phyloP scores from a whole-genome alignment of 2,888 invertebrate genomes.

The Phyllotreta cruciferae region DNA sequence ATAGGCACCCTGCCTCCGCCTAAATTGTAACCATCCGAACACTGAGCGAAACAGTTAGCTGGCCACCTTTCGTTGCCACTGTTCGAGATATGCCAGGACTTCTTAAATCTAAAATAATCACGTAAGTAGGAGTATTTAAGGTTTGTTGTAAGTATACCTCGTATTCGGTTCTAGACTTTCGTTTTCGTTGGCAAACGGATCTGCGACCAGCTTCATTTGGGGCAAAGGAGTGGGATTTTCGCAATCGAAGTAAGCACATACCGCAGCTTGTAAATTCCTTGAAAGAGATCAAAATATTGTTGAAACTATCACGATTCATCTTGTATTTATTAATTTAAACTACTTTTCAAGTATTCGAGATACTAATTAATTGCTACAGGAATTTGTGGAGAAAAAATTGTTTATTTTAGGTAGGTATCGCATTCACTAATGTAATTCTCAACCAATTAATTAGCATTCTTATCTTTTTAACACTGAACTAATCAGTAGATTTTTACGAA shows the following conservation, averaged over 20 bases:
- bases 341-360: too few relatives aligned
- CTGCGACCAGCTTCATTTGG: conserved; percentile 76
- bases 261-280: conserved; percentile 97
- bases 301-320: conserved; percentile 8
- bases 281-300: conserved; percentile 47
- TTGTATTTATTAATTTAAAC: too few relatives aligned
- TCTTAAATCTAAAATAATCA: conserved; percentile 70
- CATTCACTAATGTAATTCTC: too few relatives aligned
- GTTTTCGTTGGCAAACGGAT: conserved; percentile 79
- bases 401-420: too few relatives aligned
- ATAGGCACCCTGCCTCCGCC: conserved; percentile 67
- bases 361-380: too few relatives aligned
- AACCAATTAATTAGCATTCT: too few relatives aligned
- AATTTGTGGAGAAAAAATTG: too few relatives aligned
- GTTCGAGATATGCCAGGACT: conserved; percentile 89
- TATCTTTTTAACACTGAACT: too few relatives aligned
- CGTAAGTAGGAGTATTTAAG: neutral
- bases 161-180: conserved; percentile 76
- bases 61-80: conserved; percentile 90
- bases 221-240: conserved; percentile 77
- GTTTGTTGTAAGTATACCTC: conserved; percentile 53
- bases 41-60: conserved; percentile 74
- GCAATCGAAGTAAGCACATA: conserved; percentile 94
- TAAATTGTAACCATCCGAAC: conserved; percentile 73
- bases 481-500: too few relatives aligned